These are phyloP conservation scores for Esox masquinongy DNA, from an alignment of 2,797 vertebrate genomes.

Conservation along the genomic window DNA sequence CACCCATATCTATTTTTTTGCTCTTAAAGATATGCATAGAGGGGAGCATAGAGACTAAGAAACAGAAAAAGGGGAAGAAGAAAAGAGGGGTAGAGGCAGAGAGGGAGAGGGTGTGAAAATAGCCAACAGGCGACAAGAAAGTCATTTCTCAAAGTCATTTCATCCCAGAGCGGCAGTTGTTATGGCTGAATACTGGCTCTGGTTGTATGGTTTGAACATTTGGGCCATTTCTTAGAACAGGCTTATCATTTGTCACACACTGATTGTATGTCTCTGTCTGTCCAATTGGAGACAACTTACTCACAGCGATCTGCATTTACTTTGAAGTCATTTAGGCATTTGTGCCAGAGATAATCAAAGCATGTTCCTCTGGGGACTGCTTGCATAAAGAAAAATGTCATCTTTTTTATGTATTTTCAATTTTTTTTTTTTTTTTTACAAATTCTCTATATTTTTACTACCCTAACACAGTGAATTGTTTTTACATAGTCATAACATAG, in stretches of 20 bases:
- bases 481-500: no score
- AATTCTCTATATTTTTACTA: no score
- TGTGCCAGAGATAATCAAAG: background rate
- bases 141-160: background rate
- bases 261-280: background rate
- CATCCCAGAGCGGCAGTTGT: background rate
- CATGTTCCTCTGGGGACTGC: no score
- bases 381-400: no score
- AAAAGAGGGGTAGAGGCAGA: background rate
- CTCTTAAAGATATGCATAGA: conserved; percentile 34
- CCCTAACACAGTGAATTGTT: no score
- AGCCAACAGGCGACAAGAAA: conserved; percentile 1
- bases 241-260: background rate
- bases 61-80: background rate
- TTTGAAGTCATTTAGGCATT: background rate
- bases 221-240: background rate
- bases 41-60: background rate
- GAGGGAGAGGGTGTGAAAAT: background rate
- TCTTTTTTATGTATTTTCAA: no score
- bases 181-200: background rate
- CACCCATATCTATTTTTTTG: background rate
- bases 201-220: background rate
- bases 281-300: background rate
- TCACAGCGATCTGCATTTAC: background rate
- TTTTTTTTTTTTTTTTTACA: no score